These are phyloP conservation scores for Vanessa tameamea DNA, from an alignment of 1,140 invertebrate species.

Conservation along the genomic window DNA sequence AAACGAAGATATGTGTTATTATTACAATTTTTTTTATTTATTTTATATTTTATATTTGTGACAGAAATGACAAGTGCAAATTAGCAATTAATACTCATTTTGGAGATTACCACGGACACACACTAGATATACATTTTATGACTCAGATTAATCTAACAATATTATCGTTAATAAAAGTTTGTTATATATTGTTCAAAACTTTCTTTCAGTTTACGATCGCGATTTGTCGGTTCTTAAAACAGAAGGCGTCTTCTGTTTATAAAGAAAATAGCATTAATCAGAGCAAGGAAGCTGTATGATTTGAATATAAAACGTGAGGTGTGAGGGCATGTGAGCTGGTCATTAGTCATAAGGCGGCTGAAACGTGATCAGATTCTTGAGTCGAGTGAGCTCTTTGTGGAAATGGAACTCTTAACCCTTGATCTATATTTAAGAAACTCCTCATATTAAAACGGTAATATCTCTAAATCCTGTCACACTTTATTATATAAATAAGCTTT, in stretches of 20 bases:
- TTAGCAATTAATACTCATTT: no score
- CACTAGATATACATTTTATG: no score
- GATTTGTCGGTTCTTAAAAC: background rate
- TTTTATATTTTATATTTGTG: no score
- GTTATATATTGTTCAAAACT: background rate
- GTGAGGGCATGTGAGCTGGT: conserved; percentile 55
- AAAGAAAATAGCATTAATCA: conserved; percentile 76
- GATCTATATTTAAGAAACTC: conserved; percentile 16
- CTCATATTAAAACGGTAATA: background rate
- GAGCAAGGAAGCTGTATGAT: conserved; percentile 68
- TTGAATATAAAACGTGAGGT: conserved; percentile 70
- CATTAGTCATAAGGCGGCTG: conserved; percentile 70
- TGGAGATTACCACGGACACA: no score
- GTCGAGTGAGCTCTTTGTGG: conserved; percentile 47
- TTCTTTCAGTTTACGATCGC: background rate
- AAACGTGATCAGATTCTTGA: conserved; percentile 58
- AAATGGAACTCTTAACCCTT: conserved; percentile 33
- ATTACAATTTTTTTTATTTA: no score
- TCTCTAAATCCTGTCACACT: background rate
- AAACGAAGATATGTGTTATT: no score
- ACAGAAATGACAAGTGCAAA: no score
- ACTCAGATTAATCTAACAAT: no score
- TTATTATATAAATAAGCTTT: no score
- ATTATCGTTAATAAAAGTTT: background rate
- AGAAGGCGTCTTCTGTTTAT: conserved; percentile 30